phyloP scores from a whole-genome alignment of 1,140 invertebrate species.

The Polyergus mexicanus region DNA sequence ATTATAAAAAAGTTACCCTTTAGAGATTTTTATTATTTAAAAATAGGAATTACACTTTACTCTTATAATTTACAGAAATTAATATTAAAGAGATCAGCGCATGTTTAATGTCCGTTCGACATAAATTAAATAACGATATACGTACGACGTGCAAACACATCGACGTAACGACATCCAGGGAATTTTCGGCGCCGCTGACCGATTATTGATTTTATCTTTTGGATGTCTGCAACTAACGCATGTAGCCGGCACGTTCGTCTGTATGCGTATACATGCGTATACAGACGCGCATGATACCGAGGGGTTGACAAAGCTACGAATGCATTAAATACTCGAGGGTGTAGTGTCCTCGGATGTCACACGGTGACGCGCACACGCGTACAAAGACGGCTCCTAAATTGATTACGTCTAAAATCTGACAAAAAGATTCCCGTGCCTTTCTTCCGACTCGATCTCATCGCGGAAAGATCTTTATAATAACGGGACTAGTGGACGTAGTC shows the following conservation, averaged over 20 bases:
- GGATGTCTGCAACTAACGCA: slow-evolving; percentile 64
- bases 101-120: background rate
- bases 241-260: slow-evolving; percentile 52
- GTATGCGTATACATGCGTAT: slow-evolving; percentile 12
- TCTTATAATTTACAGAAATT: background rate
- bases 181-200: slow-evolving; percentile 67
- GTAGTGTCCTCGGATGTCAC: slow-evolving; percentile 68
- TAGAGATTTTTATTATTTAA: background rate
- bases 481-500: slow-evolving; percentile 30
- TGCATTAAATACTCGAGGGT: slow-evolving; percentile 78
- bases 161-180: background rate
- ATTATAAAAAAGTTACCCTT: background rate
- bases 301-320: slow-evolving; percentile 76
- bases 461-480: slow-evolving; percentile 58
- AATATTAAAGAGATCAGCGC: background rate
- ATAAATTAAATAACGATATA: background rate
- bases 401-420: slow-evolving; percentile 74
- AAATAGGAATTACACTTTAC: background rate
- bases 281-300: background rate
- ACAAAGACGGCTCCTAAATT: slow-evolving; percentile 65
- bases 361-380: background rate
- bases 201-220: slow-evolving; percentile 79
- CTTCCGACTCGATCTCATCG: slow-evolving; percentile 14
- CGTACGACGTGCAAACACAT: too few species aligned
- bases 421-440: slow-evolving; percentile 56